A percentile compares a stretch with the other conserved stretches of the same genome.
Conservation (phyloP, 2,113 vertebrate species). For the Cisticola juncidis region DNA sequence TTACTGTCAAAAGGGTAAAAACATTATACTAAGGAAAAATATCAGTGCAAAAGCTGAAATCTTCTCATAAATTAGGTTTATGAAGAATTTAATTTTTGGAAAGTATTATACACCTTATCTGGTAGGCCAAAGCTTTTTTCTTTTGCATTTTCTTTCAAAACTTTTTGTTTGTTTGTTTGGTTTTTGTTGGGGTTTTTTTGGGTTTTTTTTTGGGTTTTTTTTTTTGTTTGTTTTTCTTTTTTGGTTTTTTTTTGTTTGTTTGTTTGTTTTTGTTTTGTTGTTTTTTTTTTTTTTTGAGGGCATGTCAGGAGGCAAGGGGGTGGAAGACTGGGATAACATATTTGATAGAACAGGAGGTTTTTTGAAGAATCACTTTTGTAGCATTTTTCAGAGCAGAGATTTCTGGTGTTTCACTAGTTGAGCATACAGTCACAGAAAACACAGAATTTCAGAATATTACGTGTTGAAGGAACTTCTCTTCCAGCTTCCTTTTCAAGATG, state of each 20-base stretch:
- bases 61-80: background rate
- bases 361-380: background rate
- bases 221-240: background rate
- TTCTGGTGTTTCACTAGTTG: background rate
- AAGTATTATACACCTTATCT: background rate
- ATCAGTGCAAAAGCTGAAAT: background rate
- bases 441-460: background rate
- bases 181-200: too few relatives aligned
- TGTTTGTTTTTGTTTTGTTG: too few relatives aligned
- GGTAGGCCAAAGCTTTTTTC: background rate
- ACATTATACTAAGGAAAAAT: background rate
- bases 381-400: background rate
- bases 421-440: background rate
- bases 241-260: too few relatives aligned
- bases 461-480: background rate
- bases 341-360: fast-evolving
- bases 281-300: background rate
- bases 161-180: too few relatives aligned
- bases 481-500: background rate
- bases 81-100: background rate
- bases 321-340: background rate
- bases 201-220: too few relatives aligned
- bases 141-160: background rate
- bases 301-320: fast-evolving
- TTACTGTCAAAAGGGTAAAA: background rate